These are phyloP conservation scores for Melospiza melodia DNA, from an alignment of 2,113 vertebrate genomes.

Conservation along the genomic window DNA sequence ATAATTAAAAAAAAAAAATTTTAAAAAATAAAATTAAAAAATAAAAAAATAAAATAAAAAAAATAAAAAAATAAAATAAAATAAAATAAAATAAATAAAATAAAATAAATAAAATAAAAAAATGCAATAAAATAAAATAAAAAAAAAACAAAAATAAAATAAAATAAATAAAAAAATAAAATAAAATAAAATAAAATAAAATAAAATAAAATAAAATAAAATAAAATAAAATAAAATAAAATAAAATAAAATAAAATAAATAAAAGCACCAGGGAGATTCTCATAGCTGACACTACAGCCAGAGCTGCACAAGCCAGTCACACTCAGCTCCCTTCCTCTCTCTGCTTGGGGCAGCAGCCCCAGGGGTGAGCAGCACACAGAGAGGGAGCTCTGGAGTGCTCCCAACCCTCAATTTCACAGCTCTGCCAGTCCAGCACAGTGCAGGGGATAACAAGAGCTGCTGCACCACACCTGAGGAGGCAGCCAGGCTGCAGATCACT, in stretches of 20 bases:
- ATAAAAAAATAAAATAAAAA: no score
- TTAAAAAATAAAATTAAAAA: no score
- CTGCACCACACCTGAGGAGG: background rate
- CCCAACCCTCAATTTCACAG: background rate
- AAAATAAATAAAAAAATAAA: no score
- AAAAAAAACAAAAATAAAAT: no score
- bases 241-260: background rate
- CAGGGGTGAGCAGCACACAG: background rate
- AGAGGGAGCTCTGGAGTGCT: background rate
- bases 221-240: no score
- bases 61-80: no score
- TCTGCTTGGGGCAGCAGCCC: background rate
- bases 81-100: no score
- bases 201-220: no score
- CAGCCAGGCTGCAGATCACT: background rate
- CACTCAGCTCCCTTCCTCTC: background rate
- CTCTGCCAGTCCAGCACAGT: background rate
- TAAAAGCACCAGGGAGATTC: background rate
- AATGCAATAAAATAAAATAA: no score
- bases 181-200: no score
- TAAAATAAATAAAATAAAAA: no score
- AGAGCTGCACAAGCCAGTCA: background rate
- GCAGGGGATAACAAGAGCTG: background rate
- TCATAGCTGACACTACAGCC: background rate
- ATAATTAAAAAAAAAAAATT: no score